phyloP scores from a whole-genome alignment of 2,888 invertebrate genomes.

The Cynaeus angustus region DNA sequence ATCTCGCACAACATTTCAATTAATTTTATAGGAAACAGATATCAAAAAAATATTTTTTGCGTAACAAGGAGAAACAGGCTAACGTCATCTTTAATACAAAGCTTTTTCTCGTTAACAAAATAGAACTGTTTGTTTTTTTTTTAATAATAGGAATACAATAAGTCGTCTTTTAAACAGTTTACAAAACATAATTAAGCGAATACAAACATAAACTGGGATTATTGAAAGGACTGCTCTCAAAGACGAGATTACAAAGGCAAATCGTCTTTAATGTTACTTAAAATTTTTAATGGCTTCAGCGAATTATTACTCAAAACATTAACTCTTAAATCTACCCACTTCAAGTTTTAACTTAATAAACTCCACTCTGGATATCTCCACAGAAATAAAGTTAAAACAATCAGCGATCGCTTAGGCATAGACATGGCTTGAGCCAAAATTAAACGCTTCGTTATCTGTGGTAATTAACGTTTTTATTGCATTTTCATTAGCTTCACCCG shows the following conservation, averaged over 20 bases:
- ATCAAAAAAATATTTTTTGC: conserved; percentile 7
- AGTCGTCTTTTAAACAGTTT: not conserved
- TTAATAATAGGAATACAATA: not conserved
- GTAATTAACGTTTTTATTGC: conserved; percentile 19
- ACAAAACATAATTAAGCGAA: conserved; percentile 27
- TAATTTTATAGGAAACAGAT: conserved; percentile 21
- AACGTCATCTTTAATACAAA: not conserved
- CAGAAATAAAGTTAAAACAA: conserved; percentile 38
- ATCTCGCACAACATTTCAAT: conserved; percentile 33
- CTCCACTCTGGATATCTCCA: not conserved
- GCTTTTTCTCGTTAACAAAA: not conserved
- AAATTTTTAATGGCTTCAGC: conserved; percentile 32
- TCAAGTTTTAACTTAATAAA: conserved; percentile 38
- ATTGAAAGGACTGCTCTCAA: conserved; percentile 20
- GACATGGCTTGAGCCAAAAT: conserved; percentile 26
- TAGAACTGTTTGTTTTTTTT: not conserved
- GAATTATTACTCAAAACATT: conserved; percentile 34
- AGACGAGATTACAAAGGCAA: conserved; percentile 33
- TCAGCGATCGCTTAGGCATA: conserved; percentile 19
- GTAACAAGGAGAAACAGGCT: too few species aligned
- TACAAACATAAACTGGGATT: conserved; percentile 25
- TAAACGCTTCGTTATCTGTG: conserved; percentile 24
- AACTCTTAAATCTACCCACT: conserved; percentile 30
- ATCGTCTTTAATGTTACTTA: conserved; percentile 24
- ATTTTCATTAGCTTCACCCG: conserved; percentile 9